Conservation (phyloP, 1,140 invertebrate species). For the Pissodes strobi region DNA sequence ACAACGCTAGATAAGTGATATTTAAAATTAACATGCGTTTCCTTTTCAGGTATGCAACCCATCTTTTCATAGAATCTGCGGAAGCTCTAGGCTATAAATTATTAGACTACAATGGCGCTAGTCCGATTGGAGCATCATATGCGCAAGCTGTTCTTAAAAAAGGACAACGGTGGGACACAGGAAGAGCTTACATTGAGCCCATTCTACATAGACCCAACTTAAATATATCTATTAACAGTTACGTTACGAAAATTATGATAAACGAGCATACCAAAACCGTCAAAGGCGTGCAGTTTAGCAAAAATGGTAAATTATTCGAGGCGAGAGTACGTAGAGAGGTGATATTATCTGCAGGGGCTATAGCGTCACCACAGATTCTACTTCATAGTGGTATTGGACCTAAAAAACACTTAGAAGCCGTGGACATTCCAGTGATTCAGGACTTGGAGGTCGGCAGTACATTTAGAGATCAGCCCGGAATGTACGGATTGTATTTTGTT, state of each 20-base stretch:
- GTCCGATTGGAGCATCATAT: conserved; percentile 54
- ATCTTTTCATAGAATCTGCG: conserved; percentile 61
- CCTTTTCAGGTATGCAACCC: not conserved
- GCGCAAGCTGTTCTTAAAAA: conserved; percentile 58
- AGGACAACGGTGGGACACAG: conserved; percentile 62
- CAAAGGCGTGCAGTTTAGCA: conserved; percentile 62
- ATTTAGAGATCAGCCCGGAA: conserved; percentile 17
- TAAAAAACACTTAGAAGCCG: conserved; percentile 55
- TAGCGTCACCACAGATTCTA: conserved; percentile 59
- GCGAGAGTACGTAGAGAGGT: conserved; percentile 62
- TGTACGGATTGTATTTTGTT: conserved; percentile 19
- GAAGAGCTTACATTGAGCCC: conserved; percentile 62
- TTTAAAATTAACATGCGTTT: no score
- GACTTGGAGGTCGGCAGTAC: conserved; percentile 66
- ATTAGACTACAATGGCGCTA: conserved; percentile 58
- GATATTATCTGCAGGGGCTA: conserved; percentile 61
- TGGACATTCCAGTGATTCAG: conserved; percentile 53
- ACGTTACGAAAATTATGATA: conserved; percentile 59
- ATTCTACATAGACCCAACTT: conserved; percentile 60
- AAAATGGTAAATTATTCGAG: conserved; percentile 49
- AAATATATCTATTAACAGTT: conserved; percentile 56
- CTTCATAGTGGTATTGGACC: conserved; percentile 66
- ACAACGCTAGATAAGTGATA: no score
- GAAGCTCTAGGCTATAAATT: conserved; percentile 60
- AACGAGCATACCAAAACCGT: conserved; percentile 64